A percentile compares a stretch with the other conserved stretches of the same genome.
These are phyloP conservation scores for Anguilla marmorata DNA, from an alignment of 2,797 vertebrate genomes.

Conservation along the genomic window DNA sequence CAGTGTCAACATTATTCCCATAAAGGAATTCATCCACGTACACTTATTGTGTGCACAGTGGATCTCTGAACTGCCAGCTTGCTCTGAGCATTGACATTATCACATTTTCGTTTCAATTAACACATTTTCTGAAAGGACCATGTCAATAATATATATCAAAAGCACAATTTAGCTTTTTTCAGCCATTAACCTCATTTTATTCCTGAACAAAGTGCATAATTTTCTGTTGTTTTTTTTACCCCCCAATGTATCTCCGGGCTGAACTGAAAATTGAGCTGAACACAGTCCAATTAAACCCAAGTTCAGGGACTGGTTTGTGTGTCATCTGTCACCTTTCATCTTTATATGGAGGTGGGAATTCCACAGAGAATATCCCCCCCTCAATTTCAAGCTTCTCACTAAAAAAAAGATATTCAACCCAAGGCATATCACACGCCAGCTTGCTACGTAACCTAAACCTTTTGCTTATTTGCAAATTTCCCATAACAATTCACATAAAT, in stretches of 20 bases:
- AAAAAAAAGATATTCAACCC: neutral
- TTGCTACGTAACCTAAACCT: constrained; percentile 52
- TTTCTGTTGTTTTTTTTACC: neutral
- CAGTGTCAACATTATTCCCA: neutral
- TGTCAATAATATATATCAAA: constrained; percentile 13
- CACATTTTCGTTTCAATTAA: neutral
- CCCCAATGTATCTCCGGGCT: neutral
- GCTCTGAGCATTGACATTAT: neutral
- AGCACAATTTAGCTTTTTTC: neutral
- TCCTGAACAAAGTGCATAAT: neutral
- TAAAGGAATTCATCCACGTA: neutral
- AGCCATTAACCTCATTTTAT: neutral
- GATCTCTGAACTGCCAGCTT: neutral
- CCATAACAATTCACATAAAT: constrained; percentile 71
- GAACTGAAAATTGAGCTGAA: neutral
- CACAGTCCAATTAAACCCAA: constrained; percentile 6
- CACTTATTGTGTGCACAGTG: neutral
- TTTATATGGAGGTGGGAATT: neutral
- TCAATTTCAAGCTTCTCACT: neutral
- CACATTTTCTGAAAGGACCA: neutral
- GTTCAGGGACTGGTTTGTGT: neutral
- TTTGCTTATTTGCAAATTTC: constrained; percentile 73
- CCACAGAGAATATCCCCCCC: neutral
- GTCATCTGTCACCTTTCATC: neutral
- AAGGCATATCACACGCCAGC: neutral